Conservation (phyloP, 1,140 invertebrate species). For the Panagrolaimus sp. region DNA sequence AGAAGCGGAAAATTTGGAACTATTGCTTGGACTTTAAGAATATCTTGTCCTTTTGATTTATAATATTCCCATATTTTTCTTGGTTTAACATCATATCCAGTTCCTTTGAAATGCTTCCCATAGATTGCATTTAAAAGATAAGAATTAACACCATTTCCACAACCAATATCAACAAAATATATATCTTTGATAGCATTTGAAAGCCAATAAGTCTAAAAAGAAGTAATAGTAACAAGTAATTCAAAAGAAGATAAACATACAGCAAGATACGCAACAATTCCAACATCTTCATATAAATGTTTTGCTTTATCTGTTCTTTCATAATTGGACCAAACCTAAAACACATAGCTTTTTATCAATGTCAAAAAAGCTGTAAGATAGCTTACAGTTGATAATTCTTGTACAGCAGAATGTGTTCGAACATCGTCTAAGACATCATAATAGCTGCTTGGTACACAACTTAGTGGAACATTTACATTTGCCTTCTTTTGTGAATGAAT, state of each 20-base stretch:
- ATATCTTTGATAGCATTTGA: background rate
- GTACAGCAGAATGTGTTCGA: background rate
- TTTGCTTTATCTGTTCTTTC: constrained; percentile 3
- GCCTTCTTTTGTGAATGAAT: background rate
- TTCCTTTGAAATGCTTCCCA: background rate
- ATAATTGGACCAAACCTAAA: background rate
- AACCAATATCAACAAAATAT: background rate
- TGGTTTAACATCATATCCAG: background rate
- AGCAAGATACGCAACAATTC: constrained; percentile 8
- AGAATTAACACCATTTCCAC: background rate
- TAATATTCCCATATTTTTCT: background rate
- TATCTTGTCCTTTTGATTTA: background rate
- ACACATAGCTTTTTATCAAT: background rate
- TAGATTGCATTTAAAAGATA: background rate
- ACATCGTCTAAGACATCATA: background rate
- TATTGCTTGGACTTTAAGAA: background rate
- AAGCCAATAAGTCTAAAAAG: constrained; percentile 1
- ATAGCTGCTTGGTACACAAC: background rate
- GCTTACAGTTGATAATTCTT: background rate
- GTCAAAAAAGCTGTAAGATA: background rate
- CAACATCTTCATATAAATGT: constrained; percentile 5
- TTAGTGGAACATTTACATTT: background rate
- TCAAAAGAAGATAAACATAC: background rate
- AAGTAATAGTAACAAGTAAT: background rate
- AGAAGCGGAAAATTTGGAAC: background rate